Evolutionary conservation across 2,797 vertebrate species (phyloP).

Genomic region (Spinus olivaceus): DNA sequence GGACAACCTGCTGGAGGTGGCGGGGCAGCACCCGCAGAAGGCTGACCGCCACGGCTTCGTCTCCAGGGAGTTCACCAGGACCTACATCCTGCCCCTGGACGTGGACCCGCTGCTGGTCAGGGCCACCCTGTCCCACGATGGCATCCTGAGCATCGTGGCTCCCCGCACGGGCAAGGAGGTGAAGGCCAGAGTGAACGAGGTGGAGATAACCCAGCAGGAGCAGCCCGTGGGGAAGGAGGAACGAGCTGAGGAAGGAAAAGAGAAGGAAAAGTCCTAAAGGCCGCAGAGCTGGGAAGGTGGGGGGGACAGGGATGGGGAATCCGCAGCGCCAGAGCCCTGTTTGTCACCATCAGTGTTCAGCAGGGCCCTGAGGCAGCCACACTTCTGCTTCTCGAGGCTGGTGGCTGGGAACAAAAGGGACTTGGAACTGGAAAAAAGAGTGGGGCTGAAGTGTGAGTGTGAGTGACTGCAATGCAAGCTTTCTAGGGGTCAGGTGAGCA

Average conservation of each 20-base stretch:
- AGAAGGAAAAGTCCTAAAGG: constrained; percentile 17
- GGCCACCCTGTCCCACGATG: constrained; percentile 81
- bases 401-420: background rate
- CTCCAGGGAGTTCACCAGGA: constrained; percentile 83
- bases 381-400: background rate
- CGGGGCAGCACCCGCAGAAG: constrained; percentile 81
- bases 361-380: background rate
- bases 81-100: constrained; percentile 84
- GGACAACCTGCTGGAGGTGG: constrained; percentile 87
- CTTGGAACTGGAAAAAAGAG: background rate
- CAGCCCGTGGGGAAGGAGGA: background rate
- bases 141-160: constrained; percentile 81
- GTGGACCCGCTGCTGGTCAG: constrained; percentile 81
- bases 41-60: constrained; percentile 84
- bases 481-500: background rate
- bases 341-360: background rate
- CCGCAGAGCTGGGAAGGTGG: background rate
- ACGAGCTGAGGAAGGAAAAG: constrained; percentile 18
- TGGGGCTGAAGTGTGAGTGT: background rate
- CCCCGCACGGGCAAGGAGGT: constrained; percentile 75
- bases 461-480: background rate
- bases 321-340: background rate
- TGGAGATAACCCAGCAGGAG: constrained; percentile 63
- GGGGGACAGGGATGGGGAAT: background rate
- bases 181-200: constrained; percentile 73